Evolutionary conservation across 2,797 vertebrate species (phyloP), one percentile per base, ranked within the genome.

Genomic region (Enteromius argenteus): DNA sequence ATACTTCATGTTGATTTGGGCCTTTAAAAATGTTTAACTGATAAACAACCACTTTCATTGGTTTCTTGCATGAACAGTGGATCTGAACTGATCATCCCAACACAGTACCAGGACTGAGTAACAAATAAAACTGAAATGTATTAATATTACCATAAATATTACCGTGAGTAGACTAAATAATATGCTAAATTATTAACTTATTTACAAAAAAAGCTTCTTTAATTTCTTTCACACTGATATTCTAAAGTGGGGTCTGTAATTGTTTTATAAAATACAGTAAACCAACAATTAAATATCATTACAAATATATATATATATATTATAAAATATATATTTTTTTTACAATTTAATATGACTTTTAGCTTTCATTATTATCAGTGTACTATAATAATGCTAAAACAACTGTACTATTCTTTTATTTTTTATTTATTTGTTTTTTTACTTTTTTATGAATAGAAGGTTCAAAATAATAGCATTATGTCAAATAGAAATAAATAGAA

Each of bases 181-280:
- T 71, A 8, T 44, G 68, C 68, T 4, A 44, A 71, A 71, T 44
- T n/a, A 68, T 68, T 23, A 69, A 71, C 42, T n/a, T 69, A 60
- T n/a, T 4, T 11, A 58, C 21, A 11, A 58, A 23, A 10, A 4
- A 11, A 23, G 10, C 42, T 11, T 58, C 56, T 58, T 23, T 1
- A 58, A 2, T 11, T 58, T 23, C 42, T 58, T 56, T 56, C 9
- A 56, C 21, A 15, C 37, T 42, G 15, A 11, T 0, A 0, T 23
- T 69, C 14, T 23, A 44, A 44, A 44, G 3, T 71, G 0, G 4
- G n/a, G 6, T 60, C 1, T 1, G 10, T 60, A 27, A 27, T 60
- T 2, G 4, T 27, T 27, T 62, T 58, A 44, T 13, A 60, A 67
- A 37, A 21, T 21, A 21, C 64, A 62, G 13, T 7, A 30, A 62